Evolutionary conservation across 2,797 vertebrate genomes (phyloP), one percentile per base, ranked within the genome.

Genomic region (Geotrypetes seraphini): DNA sequence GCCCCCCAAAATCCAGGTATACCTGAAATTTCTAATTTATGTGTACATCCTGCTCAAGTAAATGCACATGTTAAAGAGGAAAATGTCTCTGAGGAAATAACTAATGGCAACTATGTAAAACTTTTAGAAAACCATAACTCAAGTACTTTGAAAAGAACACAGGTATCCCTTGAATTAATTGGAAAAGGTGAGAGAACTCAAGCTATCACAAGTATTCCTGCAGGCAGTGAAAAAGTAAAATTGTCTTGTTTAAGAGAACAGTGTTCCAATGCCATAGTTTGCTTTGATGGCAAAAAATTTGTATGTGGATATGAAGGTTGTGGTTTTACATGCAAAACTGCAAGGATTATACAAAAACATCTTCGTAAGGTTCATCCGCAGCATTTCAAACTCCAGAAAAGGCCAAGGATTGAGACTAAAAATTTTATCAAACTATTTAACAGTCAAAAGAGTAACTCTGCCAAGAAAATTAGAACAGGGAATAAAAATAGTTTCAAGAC

Each of bases 251-350:
- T 62, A 45, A 79, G 79, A 38, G 64, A 74, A 8, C 68, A 63
- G 12, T 73, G 70, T 47, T 56, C 89, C 7, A 66, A 45, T 36
- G 74, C 86, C 43, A 83, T 90, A 11, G 79, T 89, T 48, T 94
- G 89, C 69, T 92, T 93, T 40, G 89, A 93, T 58, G 90, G 86
- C 10, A 88, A 83, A 47, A 89, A 73, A 10, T 89, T 93, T 53
- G 83, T 88, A 9, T 97, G 90, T 62, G 89, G 87, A 25, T 89
- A 94, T 53, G 89, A 91, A 62, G 88, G 81, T 53, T 96, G 88
- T 56, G 87, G 87, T 28, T 87, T 86, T 56, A 87, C 74, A 0
- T 92, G 91, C 61, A 88, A 83, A 63, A 84, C 81, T 39, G 84
- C 86, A 47, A 86, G 71, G 68, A 89, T 91, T 24, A 78, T 91